phyloP scores from a whole-genome alignment of 2,113 vertebrate genomes.

The Tychaedon coryphoeus region DNA sequence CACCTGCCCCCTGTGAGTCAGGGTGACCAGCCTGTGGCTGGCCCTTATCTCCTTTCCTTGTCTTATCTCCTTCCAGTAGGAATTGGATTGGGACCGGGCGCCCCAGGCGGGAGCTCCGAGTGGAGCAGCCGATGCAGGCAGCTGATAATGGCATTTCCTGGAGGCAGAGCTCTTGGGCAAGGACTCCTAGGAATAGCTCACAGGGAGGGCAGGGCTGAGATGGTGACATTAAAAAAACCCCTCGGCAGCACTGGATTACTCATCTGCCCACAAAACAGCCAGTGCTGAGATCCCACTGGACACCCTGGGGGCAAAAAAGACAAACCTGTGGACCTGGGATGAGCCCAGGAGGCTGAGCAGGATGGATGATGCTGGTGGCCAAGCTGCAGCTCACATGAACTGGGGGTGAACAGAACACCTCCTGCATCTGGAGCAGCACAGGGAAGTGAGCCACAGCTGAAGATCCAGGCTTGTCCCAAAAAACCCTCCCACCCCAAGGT shows the following conservation, averaged over 20 bases:
- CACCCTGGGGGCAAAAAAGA: background rate
- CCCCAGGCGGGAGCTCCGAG: background rate
- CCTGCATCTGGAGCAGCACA: fast-evolving
- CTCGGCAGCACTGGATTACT: background rate
- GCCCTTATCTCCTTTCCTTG: background rate
- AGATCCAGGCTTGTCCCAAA: background rate
- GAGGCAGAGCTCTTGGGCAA: background rate
- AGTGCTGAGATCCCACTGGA: fast-evolving
- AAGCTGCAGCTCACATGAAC: fast-evolving
- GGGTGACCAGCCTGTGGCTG: background rate
- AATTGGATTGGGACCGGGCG: background rate
- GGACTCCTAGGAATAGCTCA: background rate
- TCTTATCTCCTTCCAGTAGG: conserved; percentile 4
- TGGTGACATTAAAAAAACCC: background rate
- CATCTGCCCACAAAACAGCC: background rate
- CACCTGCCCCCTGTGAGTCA: background rate
- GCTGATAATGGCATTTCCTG: conserved; percentile 3
- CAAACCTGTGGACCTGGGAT: background rate
- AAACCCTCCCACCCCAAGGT: background rate
- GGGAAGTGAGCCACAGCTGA: background rate
- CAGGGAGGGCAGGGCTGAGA: fast-evolving
- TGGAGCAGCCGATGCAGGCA: background rate
- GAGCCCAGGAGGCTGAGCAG: fast-evolving
- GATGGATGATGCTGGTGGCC: background rate
- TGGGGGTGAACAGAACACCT: background rate